phyloP scores from a whole-genome alignment of 2,888 invertebrate genomes.

The Meliscaeva auricollis region DNA sequence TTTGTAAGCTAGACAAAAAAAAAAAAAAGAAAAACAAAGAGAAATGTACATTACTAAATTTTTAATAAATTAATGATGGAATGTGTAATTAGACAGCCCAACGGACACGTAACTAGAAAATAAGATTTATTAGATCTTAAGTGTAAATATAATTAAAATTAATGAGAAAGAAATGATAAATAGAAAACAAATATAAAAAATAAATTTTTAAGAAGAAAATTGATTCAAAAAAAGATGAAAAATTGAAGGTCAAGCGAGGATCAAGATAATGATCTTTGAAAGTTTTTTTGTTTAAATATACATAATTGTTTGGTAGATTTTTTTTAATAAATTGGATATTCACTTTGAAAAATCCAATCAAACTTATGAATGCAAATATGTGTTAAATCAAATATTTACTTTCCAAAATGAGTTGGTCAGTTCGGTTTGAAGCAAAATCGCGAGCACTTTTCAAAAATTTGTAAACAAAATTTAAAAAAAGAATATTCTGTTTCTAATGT shows the following conservation, averaged over 20 bases:
- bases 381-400: too few species aligned
- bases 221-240: background rate
- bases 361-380: too few species aligned
- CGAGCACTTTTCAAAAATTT: too few species aligned
- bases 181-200: slow-evolving; percentile 8
- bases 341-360: too few species aligned
- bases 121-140: slow-evolving; percentile 55
- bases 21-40: background rate
- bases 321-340: too few species aligned
- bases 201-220: slow-evolving; percentile 5
- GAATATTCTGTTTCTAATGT: too few species aligned
- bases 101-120: slow-evolving; percentile 72
- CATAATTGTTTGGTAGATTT: too few species aligned
- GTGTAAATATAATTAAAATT: slow-evolving; percentile 55
- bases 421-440: too few species aligned
- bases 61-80: slow-evolving; percentile 35
- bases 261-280: too few species aligned
- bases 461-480: too few species aligned
- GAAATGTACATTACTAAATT: slow-evolving; percentile 68
- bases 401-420: too few species aligned
- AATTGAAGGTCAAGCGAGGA: slow-evolving; percentile 8
- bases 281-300: too few species aligned
- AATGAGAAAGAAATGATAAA: background rate
- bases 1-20: slow-evolving; percentile 62
- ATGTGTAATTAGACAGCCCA: slow-evolving; percentile 73